These are phyloP conservation scores for Amiota minor DNA, from an alignment of 2,888 invertebrate genomes.

Conservation along the genomic window DNA sequence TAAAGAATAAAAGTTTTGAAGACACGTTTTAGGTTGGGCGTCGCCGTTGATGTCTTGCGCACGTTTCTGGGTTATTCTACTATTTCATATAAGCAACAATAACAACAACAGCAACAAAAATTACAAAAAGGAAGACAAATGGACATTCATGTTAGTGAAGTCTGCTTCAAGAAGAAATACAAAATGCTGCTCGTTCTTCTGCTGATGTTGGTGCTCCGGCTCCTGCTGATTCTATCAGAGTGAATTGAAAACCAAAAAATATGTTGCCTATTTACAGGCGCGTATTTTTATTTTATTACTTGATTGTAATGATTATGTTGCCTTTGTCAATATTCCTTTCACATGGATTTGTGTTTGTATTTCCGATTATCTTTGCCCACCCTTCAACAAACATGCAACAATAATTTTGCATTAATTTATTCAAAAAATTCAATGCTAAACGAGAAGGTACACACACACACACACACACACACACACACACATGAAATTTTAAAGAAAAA, in stretches of 20 bases:
- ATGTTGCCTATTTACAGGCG: too few relatives aligned
- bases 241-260: too few relatives aligned
- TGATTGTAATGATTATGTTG: background rate
- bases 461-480: too few relatives aligned
- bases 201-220: too few relatives aligned
- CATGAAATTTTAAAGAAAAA: background rate
- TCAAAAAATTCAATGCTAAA: conserved; percentile 10
- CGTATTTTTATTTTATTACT: background rate
- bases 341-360: too few relatives aligned
- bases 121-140: background rate
- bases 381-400: conserved; percentile 14
- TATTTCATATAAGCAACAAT: background rate
- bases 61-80: conserved; percentile 17
- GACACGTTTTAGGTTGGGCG: background rate
- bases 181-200: background rate
- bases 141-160: conserved; percentile 3
- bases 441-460: background rate
- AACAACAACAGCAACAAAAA: background rate
- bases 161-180: background rate
- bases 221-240: too few relatives aligned
- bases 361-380: too few relatives aligned
- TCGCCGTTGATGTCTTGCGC: background rate
- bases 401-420: conserved; percentile 20
- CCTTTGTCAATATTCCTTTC: background rate
- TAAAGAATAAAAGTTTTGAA: background rate